Base-by-base conservation (phyloP, 2,113 vertebrate genomes). In the Oplegnathus fasciatus region DNA sequence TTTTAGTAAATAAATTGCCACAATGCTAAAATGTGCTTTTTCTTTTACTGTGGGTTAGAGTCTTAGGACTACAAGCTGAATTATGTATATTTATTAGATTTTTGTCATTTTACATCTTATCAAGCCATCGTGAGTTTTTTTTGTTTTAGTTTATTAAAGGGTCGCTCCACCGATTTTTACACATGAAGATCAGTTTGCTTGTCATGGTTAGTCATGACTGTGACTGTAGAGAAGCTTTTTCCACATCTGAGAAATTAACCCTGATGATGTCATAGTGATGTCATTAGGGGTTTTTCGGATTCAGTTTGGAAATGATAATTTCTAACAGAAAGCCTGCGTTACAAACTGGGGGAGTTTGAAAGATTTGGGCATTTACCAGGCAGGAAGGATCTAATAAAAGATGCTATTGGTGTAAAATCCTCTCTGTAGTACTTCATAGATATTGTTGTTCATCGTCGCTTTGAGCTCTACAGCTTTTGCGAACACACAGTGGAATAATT, bases 371-470 rank as follows among this genome's bases (percentile, higher is more conserved):
- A 18, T 20, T 61, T 32, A 20, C 6, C 58, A 61, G 9, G 15
- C 28, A 61, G 58, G 28, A 30, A 22, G 18, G 34, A 20, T n/a
- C 62, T n/a, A 40, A n/a, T n/a, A 22, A 40, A 68, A 2, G 14
- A 46, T 28, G 13, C 14, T 46, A 1, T 3, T 44, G 58, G 44
- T 72, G 50, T 54, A 44, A 28, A 71, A 52, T 32, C 28, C 26
- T 78, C 34, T 77, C 48, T 48, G 64, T 34, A 67, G 26, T 22
- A 4, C 50, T 57, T 7, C 15, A 14, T 13, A 10, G 55, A 46
- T 76, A 26, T 42, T 32, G 20, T 68, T 67, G 55, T 44, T 83
- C 46, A 37, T 52, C 50, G 68, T 81, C 32, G 2, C 13, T 77
- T 22, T 46, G 44, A 50, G 24, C 37, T 34, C 44, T 61, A 9